Conservation (phyloP, 2,888 invertebrate genomes). For the Petrolisthes manimaculis region DNA sequence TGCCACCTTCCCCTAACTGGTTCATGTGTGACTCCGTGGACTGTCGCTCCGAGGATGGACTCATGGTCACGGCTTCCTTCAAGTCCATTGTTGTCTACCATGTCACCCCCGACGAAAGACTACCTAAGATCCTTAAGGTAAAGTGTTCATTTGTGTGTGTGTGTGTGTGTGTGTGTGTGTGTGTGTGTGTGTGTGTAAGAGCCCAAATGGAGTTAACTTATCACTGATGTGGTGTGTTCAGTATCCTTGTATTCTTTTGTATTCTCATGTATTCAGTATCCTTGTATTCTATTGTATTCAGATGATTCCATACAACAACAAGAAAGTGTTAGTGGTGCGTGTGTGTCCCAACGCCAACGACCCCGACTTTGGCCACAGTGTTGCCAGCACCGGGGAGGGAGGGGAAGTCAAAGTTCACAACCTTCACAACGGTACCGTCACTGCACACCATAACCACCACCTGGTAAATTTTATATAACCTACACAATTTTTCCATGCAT, state of each 20-base stretch:
- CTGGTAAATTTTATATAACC: slow-evolving; percentile 13
- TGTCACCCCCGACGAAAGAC: slow-evolving; percentile 17
- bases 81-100: slow-evolving; percentile 52
- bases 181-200: background rate
- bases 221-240: too few relatives aligned
- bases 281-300: background rate
- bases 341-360: slow-evolving; percentile 39
- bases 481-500: too few relatives aligned
- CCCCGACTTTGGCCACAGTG: slow-evolving; percentile 39
- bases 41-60: slow-evolving; percentile 45
- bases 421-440: slow-evolving; percentile 35
- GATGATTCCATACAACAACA: slow-evolving; percentile 40
- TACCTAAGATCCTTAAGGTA: slow-evolving; percentile 57
- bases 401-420: slow-evolving; percentile 38
- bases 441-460: slow-evolving; percentile 46
- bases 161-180: background rate
- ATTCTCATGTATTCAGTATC: too few relatives aligned
- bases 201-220: background rate
- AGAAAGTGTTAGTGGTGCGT: slow-evolving; percentile 35
- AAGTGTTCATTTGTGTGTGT: too few relatives aligned
- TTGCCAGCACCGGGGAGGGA: slow-evolving; percentile 35
- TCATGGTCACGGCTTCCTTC: slow-evolving; percentile 49
- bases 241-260: too few relatives aligned
- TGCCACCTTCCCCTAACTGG: slow-evolving; percentile 64
- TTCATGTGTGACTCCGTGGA: slow-evolving; percentile 46